Conservation (phyloP, 2,888 invertebrate species). For the Leptopterna dolabrata region DNA sequence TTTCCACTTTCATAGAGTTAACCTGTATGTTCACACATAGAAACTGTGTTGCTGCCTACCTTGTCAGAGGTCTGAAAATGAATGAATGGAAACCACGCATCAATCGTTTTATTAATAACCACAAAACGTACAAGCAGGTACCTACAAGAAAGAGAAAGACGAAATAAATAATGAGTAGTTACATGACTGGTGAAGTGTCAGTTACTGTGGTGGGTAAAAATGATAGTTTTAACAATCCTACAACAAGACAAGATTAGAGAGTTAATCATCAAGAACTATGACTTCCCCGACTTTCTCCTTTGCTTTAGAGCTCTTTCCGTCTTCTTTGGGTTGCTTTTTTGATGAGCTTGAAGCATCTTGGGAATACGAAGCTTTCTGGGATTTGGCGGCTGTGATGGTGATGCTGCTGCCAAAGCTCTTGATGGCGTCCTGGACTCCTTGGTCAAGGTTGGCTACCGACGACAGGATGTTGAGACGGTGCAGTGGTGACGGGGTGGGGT, state of each 20-base stretch:
- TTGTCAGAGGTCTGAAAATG: too few relatives aligned
- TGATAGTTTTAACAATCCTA: too few relatives aligned
- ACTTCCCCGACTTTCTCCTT: conserved; percentile 44
- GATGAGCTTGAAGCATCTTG: conserved; percentile 7
- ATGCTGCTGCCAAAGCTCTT: conserved; percentile 58
- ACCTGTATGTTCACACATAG: too few relatives aligned
- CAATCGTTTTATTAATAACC: too few relatives aligned
- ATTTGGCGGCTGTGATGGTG: conserved; percentile 57
- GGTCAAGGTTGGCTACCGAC: conserved; percentile 48
- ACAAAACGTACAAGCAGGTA: too few relatives aligned
- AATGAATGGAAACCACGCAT: too few relatives aligned
- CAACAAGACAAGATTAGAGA: neutral
- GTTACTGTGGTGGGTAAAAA: too few relatives aligned
- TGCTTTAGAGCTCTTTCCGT: conserved; percentile 25
- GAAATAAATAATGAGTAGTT: too few relatives aligned
- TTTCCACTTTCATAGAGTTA: too few relatives aligned
- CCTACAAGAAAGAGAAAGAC: too few relatives aligned
- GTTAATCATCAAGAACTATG: conserved; percentile 55
- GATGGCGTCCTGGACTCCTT: conserved; percentile 55
- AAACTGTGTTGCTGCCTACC: too few relatives aligned
- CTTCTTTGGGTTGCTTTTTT: conserved; percentile 29
- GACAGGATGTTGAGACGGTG: conserved; percentile 27
- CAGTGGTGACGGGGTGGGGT: neutral
- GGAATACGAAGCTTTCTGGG: conserved; percentile 47
- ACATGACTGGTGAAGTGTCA: too few relatives aligned